Evolutionary conservation across 1,140 invertebrate genomes (phyloP).

Genomic region (Trachymyrmex septentrionalis): DNA sequence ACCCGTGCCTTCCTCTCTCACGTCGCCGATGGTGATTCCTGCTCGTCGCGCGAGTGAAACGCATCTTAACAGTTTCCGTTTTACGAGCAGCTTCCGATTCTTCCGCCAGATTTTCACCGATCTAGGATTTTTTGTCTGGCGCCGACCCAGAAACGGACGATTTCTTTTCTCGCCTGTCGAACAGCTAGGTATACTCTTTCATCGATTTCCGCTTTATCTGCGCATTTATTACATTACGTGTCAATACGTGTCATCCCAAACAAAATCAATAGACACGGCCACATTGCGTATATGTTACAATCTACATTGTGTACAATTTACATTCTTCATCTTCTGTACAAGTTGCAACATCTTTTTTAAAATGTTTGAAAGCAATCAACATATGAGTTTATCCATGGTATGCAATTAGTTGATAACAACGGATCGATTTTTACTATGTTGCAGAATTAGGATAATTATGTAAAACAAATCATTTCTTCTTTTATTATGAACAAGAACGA

Average conservation of each 20-base stretch:
- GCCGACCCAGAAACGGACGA: slow-evolving; percentile 70
- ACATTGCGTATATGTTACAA: background rate
- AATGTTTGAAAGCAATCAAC: background rate
- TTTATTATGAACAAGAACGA: background rate
- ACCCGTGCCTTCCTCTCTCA: slow-evolving; percentile 25
- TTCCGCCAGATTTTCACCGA: slow-evolving; percentile 67
- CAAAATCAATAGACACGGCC: background rate
- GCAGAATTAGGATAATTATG: background rate
- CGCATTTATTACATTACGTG: background rate
- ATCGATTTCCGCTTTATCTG: slow-evolving; percentile 16
- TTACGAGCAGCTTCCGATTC: slow-evolving; percentile 77
- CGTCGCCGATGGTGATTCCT: slow-evolving; percentile 38
- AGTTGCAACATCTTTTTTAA: background rate
- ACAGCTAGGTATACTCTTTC: background rate
- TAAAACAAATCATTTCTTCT: background rate
- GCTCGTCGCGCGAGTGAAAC: slow-evolving; percentile 69
- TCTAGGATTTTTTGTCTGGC: slow-evolving; percentile 71
- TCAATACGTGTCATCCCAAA: background rate
- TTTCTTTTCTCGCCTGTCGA: slow-evolving; percentile 43
- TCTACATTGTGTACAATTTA: background rate
- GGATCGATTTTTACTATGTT: background rate
- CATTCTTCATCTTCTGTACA: background rate
- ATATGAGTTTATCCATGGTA: no score
- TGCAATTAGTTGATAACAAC: background rate
- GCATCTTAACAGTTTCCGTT: slow-evolving; percentile 75